Base-by-base conservation (phyloP, 2,113 vertebrate species). In the Hucho hucho region DNA sequence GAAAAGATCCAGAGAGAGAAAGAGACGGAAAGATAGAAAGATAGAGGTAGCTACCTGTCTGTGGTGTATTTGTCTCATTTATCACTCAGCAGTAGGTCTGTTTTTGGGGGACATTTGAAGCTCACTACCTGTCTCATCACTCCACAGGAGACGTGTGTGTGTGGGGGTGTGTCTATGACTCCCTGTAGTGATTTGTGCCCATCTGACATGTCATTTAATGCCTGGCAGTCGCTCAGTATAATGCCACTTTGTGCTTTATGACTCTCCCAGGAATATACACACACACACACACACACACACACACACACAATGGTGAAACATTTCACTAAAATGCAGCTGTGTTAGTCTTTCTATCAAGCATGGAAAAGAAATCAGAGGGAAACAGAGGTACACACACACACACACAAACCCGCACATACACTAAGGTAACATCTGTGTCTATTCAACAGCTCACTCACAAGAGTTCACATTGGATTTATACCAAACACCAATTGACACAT, bases 291-390 rank as follows among this genome's bases (percentile, higher is more conserved):
- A 71, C 72, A 83, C 74, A 68, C 75, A 74, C 76, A 77, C 26
- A 86, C 12, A 47, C 12, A n/a, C 25, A 71, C 59, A 65, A 81
- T 73, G 83, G 82, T 20, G 82, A 78, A 56, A 87, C 83, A 86
- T 90, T 87, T 82, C 83, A 84, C 87, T 89, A 92, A 91, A 91
- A 81, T 90, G 86, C 90, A 92, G 91, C 92, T 92, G 91, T 92
- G 92, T 93, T 91, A 90, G 91, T 92, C 89, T 92, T 92, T 92
- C 87, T 89, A 89, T 79, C 70, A 71, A 89, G 90, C 87, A 90
- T 87, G 88, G 89, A 92, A 92, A 91, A 89, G 78, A 83, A 87
- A 91, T 90, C 89, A 82, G 81, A 74, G 72, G 79, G 24, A 71
- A 61, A 84, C 64, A 29, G 65, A 70, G 72, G 82, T 76, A 25